phyloP scores from a whole-genome alignment of 2,113 vertebrate species.

The Xenotilapia leptura region DNA sequence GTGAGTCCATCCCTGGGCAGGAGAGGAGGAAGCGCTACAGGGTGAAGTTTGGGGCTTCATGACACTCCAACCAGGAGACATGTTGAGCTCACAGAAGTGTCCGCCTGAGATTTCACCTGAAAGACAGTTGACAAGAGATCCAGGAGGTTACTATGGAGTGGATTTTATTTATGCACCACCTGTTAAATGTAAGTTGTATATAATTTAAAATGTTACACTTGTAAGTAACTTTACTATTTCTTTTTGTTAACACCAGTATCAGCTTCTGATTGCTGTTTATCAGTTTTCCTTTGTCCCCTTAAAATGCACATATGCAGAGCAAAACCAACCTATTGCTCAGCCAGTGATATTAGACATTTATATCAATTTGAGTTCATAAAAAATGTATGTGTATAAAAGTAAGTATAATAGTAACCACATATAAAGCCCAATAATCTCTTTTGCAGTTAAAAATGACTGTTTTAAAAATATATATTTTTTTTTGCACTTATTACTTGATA shows the following conservation, averaged over 20 bases:
- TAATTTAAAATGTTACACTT: not conserved
- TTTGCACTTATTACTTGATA: not conserved
- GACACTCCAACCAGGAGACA: constrained; percentile 56
- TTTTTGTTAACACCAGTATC: not conserved
- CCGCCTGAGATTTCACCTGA: constrained; percentile 73
- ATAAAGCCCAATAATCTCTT: not conserved
- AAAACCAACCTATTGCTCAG: not conserved
- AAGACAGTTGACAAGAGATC: not conserved
- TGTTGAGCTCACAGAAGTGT: constrained; percentile 16
- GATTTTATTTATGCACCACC: not conserved
- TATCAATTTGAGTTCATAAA: not conserved
- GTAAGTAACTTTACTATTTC: not conserved
- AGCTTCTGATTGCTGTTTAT: not conserved
- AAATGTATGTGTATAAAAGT: not conserved
- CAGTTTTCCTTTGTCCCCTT: not conserved
- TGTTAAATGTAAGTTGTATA: not conserved
- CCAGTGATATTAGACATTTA: not conserved
- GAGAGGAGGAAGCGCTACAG: constrained; percentile 10
- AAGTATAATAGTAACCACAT: not conserved
- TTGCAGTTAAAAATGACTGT: not conserved
- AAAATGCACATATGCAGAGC: not conserved
- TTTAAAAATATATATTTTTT: not conserved
- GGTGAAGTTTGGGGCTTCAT: constrained; percentile 52
- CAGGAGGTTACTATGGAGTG: not conserved
- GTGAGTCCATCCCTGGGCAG: not conserved